Base-by-base conservation (phyloP, 2,888 invertebrate species). In the Kuschelorhynchus macadamiae region DNA sequence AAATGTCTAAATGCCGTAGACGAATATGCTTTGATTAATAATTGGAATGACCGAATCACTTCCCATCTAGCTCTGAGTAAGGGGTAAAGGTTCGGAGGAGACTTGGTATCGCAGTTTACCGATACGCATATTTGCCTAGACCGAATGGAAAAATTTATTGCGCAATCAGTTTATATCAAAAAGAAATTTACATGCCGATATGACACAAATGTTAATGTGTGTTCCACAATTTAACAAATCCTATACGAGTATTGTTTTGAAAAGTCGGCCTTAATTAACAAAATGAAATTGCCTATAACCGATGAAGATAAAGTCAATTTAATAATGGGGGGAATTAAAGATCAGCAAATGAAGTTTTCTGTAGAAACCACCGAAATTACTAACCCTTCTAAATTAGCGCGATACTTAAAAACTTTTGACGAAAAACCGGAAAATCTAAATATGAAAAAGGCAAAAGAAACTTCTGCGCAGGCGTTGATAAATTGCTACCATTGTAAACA, bases 131-230 rank as follows among this genome's bases (percentile, higher is more conserved):
- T 70, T 71, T 61, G 44, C 50, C 3, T 70, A 61, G 69, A 1
- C 42, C 7, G 69, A 71, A 20, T 71, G 71, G 71, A 64, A 61
- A 55, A 9, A 42, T 1, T 32, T 70, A 52, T 50, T 71, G n/a
- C 11, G 8, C 1, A 49, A 70, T 32, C 56, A 65, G 33, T 71
- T 71, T 57, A 52, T 62, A 33, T 47, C 56, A 0, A 57, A 70
- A 53, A 33, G 46, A n/a, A 52, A 71, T 64, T 32, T 71, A 14
- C 53, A 63, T 20, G 30, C 25, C 3, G 49, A 42, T 5, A 42
- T 70, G 57, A 21, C 36, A 1, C 30, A 52, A 52, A 52, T 52
- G 52, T 32, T 39, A 20, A 56, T 32, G 8, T 56, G 42, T 20
- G 20, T 56, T 39, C 56, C 56, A 16, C 5, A 56, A 56, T 1